Conservation (phyloP, 1,140 invertebrate genomes). For the Atta cephalotes region DNA sequence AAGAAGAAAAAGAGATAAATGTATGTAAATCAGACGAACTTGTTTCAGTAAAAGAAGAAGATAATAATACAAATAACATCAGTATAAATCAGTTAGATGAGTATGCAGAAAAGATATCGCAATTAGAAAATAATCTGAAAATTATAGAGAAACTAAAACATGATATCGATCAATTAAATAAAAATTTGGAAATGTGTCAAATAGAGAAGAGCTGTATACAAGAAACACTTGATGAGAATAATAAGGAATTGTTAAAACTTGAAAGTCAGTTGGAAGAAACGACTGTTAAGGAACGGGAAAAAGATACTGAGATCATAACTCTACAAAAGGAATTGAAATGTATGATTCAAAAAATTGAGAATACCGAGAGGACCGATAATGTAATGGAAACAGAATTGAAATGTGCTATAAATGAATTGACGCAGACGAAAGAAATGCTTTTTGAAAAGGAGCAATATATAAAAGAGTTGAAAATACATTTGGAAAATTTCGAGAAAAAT, state of each 20-base stretch:
- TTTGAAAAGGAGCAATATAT: slow-evolving; percentile 61
- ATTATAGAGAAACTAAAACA: slow-evolving; percentile 27
- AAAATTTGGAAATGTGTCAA: slow-evolving; percentile 53
- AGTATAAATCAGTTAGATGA: slow-evolving; percentile 31
- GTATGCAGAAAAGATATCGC: slow-evolving; percentile 29
- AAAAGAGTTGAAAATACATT: slow-evolving; percentile 59
- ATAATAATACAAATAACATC: slow-evolving; percentile 11
- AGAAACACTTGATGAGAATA: slow-evolving; percentile 49
- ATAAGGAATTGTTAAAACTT: slow-evolving; percentile 32
- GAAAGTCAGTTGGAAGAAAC: slow-evolving; percentile 38
- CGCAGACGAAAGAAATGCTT: slow-evolving; percentile 61
- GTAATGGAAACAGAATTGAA: slow-evolving; percentile 78
- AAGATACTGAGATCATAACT: slow-evolving; percentile 62
- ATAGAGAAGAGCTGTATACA: slow-evolving; percentile 53
- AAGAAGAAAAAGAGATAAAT: slow-evolving; percentile 20
- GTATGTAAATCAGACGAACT: slow-evolving; percentile 9
- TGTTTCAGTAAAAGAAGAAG: slow-evolving; percentile 48
- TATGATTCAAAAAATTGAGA: slow-evolving; percentile 65
- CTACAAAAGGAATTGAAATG: slow-evolving; percentile 76
- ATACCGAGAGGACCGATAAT: slow-evolving; percentile 48
- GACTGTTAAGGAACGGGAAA: slow-evolving; percentile 59
- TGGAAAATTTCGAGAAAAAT: slow-evolving; percentile 63
- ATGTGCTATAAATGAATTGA: slow-evolving; percentile 70
- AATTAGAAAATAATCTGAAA: slow-evolving; percentile 44
- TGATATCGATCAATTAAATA: slow-evolving; percentile 53